These are phyloP conservation scores for Galerucella nymphaeae DNA, from an alignment of 2,888 invertebrate genomes.

Conservation along the genomic window DNA sequence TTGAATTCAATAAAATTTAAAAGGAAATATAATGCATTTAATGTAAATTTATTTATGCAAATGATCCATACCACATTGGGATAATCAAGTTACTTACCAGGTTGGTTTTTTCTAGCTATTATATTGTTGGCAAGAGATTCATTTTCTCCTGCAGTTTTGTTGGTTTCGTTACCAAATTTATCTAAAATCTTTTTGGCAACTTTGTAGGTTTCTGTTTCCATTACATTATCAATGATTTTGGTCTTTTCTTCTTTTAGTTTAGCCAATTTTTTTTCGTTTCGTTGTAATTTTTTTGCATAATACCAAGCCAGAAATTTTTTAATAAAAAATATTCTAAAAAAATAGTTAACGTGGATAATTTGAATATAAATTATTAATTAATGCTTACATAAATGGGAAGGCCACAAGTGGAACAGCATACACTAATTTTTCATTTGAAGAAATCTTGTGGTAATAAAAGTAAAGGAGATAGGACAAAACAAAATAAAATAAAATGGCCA, in stretches of 20 bases:
- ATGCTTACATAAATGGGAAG: slow-evolving; percentile 82
- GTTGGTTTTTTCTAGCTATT: slow-evolving; percentile 4
- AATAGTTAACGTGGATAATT: not conserved
- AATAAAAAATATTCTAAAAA: slow-evolving; percentile 61
- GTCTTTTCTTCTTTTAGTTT: slow-evolving; percentile 84
- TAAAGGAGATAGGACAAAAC: slow-evolving; percentile 81
- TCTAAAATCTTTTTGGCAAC: slow-evolving; percentile 89
- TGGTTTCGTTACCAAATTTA: slow-evolving; percentile 79
- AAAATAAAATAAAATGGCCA: slow-evolving; percentile 74
- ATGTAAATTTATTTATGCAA: too few relatives aligned
- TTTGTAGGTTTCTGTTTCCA: slow-evolving; percentile 98
- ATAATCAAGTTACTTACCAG: slow-evolving; percentile 9
- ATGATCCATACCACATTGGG: too few relatives aligned
- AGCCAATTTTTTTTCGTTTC: slow-evolving; percentile 79
- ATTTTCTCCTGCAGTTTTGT: slow-evolving; percentile 35
- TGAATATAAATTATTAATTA: slow-evolving; percentile 5
- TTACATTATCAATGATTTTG: slow-evolving; percentile 92
- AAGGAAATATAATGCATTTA: not conserved
- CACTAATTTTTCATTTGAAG: slow-evolving; percentile 77
- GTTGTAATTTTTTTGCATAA: slow-evolving; percentile 83
- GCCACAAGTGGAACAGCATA: slow-evolving; percentile 83
- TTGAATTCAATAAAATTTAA: slow-evolving; percentile 1
- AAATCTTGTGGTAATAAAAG: slow-evolving; percentile 82
- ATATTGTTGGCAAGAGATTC: slow-evolving; percentile 26
- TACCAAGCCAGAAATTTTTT: slow-evolving; percentile 89